Evolutionary conservation across 2,113 vertebrate genomes (phyloP).

Genomic region (Coturnix japonica): DNA sequence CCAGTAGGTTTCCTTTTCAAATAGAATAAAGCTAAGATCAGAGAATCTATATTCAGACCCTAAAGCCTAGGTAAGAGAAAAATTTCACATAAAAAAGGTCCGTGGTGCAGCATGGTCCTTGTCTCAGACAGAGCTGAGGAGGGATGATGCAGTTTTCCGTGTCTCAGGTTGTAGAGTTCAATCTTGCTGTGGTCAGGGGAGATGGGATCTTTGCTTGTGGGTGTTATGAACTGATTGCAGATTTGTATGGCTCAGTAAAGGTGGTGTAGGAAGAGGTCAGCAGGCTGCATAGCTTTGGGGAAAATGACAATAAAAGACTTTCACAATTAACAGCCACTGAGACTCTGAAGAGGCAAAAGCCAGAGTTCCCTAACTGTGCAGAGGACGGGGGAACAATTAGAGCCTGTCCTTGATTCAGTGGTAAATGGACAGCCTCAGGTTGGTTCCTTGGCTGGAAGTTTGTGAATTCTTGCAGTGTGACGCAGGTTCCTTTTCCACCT

Average conservation of each 20-base stretch:
- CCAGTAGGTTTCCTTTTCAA: slow-evolving; percentile 65
- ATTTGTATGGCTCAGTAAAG: background rate
- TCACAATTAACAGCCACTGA: background rate
- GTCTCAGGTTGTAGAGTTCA: background rate
- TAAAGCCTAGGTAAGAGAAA: background rate
- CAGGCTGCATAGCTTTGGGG: background rate
- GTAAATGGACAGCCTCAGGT: background rate
- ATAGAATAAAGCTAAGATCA: slow-evolving; percentile 61
- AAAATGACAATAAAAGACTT: background rate
- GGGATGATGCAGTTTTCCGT: background rate
- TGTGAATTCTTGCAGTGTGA: background rate
- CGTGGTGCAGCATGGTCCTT: background rate
- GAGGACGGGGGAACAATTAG: background rate
- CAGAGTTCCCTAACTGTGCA: background rate
- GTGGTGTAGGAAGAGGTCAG: background rate
- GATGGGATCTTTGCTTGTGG: background rate
- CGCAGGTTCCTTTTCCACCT: background rate
- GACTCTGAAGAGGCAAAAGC: background rate
- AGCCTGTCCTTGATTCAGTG: background rate
- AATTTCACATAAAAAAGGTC: background rate
- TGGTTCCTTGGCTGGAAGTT: background rate
- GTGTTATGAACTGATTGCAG: background rate
- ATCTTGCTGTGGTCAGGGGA: background rate
- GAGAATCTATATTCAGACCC: slow-evolving; percentile 56
- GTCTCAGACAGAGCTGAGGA: background rate